A percentile compares a stretch with the other conserved stretches of the same genome.
These are phyloP conservation scores for Nebria ingens DNA, from an alignment of 1,140 invertebrate genomes.

Conservation along the genomic window DNA sequence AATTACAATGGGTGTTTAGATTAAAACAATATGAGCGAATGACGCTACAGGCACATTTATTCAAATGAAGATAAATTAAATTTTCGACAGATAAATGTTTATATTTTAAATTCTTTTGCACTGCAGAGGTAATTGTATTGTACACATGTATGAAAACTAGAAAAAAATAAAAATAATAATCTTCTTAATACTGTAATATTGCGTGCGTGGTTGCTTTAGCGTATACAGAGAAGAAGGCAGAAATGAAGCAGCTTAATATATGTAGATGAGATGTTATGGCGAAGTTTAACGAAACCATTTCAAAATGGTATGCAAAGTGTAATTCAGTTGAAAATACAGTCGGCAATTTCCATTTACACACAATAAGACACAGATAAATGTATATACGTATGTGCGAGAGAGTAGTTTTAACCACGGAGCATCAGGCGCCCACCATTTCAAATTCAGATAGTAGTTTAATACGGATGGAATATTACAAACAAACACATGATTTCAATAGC, in stretches of 20 bases:
- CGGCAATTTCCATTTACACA: neutral
- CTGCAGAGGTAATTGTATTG: too few relatives aligned
- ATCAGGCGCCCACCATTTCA: neutral
- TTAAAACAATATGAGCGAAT: neutral
- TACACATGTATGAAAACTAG: too few relatives aligned
- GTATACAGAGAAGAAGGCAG: too few relatives aligned
- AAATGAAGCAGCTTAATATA: neutral
- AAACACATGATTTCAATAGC: slow-evolving; percentile 5
- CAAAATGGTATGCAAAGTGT: neutral
- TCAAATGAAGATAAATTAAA: too few relatives aligned
- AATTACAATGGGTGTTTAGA: neutral
- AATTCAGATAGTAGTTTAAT: neutral
- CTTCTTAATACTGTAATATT: too few relatives aligned
- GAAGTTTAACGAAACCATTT: too few relatives aligned
- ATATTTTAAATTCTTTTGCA: too few relatives aligned
- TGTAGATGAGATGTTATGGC: neutral
- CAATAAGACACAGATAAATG: neutral
- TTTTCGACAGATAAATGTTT: too few relatives aligned
- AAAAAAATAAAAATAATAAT: too few relatives aligned
- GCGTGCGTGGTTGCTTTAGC: too few relatives aligned
- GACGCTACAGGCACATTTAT: too few relatives aligned
- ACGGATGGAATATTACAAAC: neutral
- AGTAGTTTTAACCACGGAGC: too few relatives aligned
- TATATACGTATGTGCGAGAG: neutral
- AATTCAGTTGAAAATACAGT: neutral